phyloP scores from a whole-genome alignment of 1,140 invertebrate species.

The Dendrolimus punctatus region DNA sequence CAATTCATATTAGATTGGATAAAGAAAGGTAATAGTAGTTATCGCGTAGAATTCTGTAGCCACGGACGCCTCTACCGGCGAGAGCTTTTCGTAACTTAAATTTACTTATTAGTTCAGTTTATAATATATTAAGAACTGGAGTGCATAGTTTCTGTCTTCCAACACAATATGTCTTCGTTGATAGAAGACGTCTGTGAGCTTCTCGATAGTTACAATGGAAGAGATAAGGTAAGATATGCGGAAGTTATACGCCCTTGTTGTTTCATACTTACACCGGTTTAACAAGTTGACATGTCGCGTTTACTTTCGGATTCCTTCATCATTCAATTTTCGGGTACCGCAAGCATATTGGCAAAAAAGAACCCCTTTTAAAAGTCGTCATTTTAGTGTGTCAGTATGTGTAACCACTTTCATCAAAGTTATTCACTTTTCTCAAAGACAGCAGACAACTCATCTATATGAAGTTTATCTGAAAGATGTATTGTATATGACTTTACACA shows the following conservation, averaged over 20 bases:
- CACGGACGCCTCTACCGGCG: slow-evolving; percentile 20
- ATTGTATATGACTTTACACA: too few relatives aligned
- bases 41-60: slow-evolving; percentile 31
- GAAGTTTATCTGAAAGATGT: too few relatives aligned
- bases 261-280: slow-evolving; percentile 17
- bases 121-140: not conserved
- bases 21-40: slow-evolving; percentile 41
- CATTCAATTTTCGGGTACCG: not conserved
- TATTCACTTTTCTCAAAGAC: too few relatives aligned
- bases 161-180: slow-evolving; percentile 45
- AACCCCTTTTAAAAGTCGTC: too few relatives aligned
- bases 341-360: too few relatives aligned
- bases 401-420: too few relatives aligned
- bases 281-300: slow-evolving; percentile 20
- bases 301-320: slow-evolving; percentile 1
- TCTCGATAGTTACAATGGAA: slow-evolving; percentile 60
- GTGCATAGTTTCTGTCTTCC: slow-evolving; percentile 5
- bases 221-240: slow-evolving; percentile 64
- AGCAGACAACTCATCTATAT: too few relatives aligned
- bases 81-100: slow-evolving; percentile 6
- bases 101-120: slow-evolving; percentile 37
- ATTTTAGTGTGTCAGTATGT: too few relatives aligned
- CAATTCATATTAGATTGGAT: slow-evolving; percentile 33
- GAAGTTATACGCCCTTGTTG: slow-evolving; percentile 37
- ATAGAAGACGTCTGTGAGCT: slow-evolving; percentile 61